Evolutionary conservation across 2,113 vertebrate genomes (phyloP), one percentile per base, ranked within the genome.

Genomic region (Antechinus stuartii): DNA sequence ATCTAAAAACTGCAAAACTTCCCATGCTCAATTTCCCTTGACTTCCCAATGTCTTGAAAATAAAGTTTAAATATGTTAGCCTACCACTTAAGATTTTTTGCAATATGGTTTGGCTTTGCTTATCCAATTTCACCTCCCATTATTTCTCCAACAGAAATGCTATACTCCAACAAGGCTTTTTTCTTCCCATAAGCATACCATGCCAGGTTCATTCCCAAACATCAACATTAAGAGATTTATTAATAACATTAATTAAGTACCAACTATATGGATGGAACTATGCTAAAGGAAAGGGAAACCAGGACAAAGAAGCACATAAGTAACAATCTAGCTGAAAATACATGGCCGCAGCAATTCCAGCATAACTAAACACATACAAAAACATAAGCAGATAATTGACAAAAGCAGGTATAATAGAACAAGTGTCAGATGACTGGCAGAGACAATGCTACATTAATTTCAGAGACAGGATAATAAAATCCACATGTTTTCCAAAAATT

Each of bases 401-500:
- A 25, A 95, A 68, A 90, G 5, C 42, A 42, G 92, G 55, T 95
- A 93, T 94, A 12, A 53, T 46, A 95, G n/a, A 30, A 93, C 35
- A 89, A 26, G 68, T 46, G 55, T 94, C 52, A 91, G 95, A 94
- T 42, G 92, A 96, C 8, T 68, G 0, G 25, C 91, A 0, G 0
- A 96, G 52, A 94, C 22, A 68, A 56, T 91, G 90, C 84, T 26
- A 26, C 50, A 96, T 57, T 61, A 61, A 61, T 35, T 24, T 90
- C 47, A 56, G 16, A n/a, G 7, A 49, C 68, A 76, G 35, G 61
- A 76, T n/a, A n/a, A 91, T 42, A 93, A 93, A n/a, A n/a, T 54
- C 92, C 54, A 94, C 25, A 96, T 92, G 91, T 95, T 42, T 91
- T 91, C 68, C 92, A 94, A 96, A 96, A 95, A 93, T 0, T 91